phyloP scores from a whole-genome alignment of 1,140 invertebrate genomes.

The Drosophila sturtevanti region DNA sequence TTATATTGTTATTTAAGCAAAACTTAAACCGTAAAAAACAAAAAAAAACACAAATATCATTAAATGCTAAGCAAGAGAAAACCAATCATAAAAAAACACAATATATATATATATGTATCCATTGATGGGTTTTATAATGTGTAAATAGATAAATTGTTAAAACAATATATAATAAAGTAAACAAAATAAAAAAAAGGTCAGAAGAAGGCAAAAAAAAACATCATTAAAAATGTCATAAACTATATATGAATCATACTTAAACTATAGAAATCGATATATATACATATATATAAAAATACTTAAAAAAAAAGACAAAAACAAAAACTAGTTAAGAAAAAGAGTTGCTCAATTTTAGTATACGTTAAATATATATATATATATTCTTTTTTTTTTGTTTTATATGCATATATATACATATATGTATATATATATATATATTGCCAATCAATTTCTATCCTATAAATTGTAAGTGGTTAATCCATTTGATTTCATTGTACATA shows the following conservation, averaged over 20 bases:
- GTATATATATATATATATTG: background rate
- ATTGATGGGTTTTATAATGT: conserved; percentile 19
- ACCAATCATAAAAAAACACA: background rate
- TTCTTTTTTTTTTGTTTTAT: conserved; percentile 24
- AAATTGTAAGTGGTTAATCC: conserved; percentile 29
- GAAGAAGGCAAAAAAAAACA: background rate
- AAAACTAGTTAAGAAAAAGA: conserved; percentile 4
- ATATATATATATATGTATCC: conserved; percentile 1
- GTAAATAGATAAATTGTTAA: conserved; percentile 42
- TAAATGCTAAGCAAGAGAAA: conserved; percentile 64
- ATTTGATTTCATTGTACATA: conserved; percentile 30
- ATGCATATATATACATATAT: conserved; percentile 22
- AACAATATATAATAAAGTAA: background rate
- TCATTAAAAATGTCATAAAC: background rate
- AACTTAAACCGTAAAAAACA: conserved; percentile 11
- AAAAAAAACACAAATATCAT: conserved; percentile 52
- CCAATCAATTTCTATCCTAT: conserved; percentile 33
- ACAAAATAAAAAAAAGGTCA: conserved; percentile 19
- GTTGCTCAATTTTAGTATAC: conserved; percentile 29
- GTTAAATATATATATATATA: background rate
- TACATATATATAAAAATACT: background rate
- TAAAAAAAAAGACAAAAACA: background rate
- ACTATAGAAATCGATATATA: background rate
- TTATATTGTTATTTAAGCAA: conserved; percentile 51
- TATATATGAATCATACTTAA: background rate